phyloP scores from a whole-genome alignment of 2,113 vertebrate species.

The Neoarius graeffei region DNA sequence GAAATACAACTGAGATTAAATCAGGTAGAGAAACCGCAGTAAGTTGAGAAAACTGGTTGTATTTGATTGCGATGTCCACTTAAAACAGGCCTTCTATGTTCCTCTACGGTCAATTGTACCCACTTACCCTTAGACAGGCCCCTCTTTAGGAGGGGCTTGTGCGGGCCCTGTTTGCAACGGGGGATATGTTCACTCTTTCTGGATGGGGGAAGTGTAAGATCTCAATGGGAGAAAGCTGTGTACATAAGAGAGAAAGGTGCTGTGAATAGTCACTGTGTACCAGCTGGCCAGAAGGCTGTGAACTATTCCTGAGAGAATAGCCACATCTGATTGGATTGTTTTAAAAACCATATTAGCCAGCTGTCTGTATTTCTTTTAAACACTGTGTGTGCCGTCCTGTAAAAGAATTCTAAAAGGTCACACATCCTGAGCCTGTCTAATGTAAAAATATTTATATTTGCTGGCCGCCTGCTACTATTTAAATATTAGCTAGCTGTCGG shows the following conservation, averaged over 20 bases:
- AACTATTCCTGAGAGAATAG: background rate
- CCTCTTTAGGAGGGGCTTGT: conserved; percentile 30
- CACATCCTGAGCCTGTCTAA: background rate
- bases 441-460: background rate
- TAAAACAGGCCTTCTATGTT: background rate
- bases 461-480: background rate
- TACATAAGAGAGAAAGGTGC: background rate
- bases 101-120: conserved; percentile 1
- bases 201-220: background rate
- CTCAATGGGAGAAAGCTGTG: conserved; percentile 23
- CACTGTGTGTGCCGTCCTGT: background rate
- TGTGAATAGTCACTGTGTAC: background rate
- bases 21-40: background rate
- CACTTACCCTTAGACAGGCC: conserved; percentile 22
- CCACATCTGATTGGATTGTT: background rate
- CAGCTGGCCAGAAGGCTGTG: background rate
- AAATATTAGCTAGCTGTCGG: background rate
- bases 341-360: background rate
- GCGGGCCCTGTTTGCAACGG: conserved; percentile 30
- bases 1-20: background rate
- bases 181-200: conserved; percentile 9
- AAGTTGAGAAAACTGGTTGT: background rate
- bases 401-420: background rate
- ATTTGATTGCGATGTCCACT: background rate
- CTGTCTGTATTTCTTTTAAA: background rate